Percentiles rank a stretch among this genome's conserved stretches.
These are phyloP conservation scores for Catagonus wagneri DNA, from an alignment of 2,113 vertebrate genomes.

Conservation along the genomic window DNA sequence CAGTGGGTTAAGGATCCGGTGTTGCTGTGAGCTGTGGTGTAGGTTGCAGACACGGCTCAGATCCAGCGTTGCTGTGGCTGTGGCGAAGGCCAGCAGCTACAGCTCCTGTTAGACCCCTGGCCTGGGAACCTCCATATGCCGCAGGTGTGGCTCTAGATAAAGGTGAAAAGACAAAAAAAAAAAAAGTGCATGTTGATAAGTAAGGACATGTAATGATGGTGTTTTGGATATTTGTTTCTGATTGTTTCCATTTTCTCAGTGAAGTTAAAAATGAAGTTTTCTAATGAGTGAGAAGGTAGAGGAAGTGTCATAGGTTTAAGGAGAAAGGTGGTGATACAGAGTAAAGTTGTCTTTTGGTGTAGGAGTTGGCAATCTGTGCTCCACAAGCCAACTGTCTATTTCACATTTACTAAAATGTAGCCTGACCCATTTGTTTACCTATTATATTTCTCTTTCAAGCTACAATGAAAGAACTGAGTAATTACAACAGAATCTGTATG, in stretches of 20 bases:
- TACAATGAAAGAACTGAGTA: background rate
- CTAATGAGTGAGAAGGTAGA: background rate
- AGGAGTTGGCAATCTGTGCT: background rate
- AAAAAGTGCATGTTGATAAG: background rate
- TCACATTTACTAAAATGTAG: background rate
- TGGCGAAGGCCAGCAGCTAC: no score
- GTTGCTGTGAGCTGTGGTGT: no score
- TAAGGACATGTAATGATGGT: background rate
- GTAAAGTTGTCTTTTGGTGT: background rate
- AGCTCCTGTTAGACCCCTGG: no score
- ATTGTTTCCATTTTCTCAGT: background rate
- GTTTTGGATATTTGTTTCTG: background rate
- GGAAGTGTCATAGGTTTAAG: background rate
- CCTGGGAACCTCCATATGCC: no score
- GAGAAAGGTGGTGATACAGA: background rate
- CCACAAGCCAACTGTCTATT: background rate
- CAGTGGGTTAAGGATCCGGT: no score
- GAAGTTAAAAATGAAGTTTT: background rate
- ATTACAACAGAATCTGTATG: background rate
- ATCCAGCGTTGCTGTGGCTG: no score
- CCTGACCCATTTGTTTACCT: background rate
- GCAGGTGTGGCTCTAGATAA: no score
- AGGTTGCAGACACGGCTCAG: no score
- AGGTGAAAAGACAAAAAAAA: no score
- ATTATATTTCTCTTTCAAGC: background rate